Percentiles rank a stretch among this genome's conserved stretches.
Conservation (phyloP, 2,113 vertebrate genomes). For the Seriola aureovittata region DNA sequence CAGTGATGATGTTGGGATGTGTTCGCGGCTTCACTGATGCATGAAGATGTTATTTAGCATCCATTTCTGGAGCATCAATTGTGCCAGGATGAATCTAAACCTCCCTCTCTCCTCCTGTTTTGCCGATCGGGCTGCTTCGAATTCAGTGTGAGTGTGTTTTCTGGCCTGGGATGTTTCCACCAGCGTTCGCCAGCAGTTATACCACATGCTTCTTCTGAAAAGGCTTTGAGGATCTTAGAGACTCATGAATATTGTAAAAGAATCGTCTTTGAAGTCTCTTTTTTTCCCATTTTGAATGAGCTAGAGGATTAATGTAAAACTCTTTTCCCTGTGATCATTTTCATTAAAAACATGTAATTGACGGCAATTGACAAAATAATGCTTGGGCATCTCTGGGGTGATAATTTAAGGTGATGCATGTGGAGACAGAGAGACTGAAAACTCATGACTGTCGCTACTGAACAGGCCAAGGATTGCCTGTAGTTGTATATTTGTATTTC, state of each 20-base stretch:
- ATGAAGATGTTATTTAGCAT: conserved; percentile 63
- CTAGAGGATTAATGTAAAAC: conserved; percentile 32
- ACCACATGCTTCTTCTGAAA: conserved; percentile 62
- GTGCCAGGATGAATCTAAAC: conserved; percentile 42
- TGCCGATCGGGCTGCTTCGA: conserved; percentile 48
- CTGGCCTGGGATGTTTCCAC: conserved; percentile 62
- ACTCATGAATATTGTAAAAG: conserved; percentile 74
- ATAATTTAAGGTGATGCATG: conserved; percentile 14
- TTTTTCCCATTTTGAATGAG: conserved; percentile 43
- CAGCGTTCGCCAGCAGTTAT: conserved; percentile 63
- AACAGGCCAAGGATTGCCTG: background rate
- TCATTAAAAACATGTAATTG: conserved; percentile 50
- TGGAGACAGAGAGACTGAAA: conserved; percentile 10
- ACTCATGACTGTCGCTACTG: background rate
- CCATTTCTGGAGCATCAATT: conserved; percentile 45
- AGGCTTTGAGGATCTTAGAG: conserved; percentile 71
- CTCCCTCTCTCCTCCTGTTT: conserved; percentile 20
- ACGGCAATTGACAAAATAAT: conserved; percentile 44
- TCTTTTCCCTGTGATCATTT: conserved; percentile 33
- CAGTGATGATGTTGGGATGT: conserved; percentile 37
- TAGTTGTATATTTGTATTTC: conserved; percentile 14
- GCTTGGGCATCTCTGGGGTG: background rate
- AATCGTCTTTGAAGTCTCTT: conserved; percentile 59
- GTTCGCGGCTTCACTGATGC: conserved; percentile 37
- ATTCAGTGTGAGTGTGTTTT: conserved; percentile 52